Base-by-base conservation (phyloP, 2,888 invertebrate species). In the Anoplius nigerrimus region DNA sequence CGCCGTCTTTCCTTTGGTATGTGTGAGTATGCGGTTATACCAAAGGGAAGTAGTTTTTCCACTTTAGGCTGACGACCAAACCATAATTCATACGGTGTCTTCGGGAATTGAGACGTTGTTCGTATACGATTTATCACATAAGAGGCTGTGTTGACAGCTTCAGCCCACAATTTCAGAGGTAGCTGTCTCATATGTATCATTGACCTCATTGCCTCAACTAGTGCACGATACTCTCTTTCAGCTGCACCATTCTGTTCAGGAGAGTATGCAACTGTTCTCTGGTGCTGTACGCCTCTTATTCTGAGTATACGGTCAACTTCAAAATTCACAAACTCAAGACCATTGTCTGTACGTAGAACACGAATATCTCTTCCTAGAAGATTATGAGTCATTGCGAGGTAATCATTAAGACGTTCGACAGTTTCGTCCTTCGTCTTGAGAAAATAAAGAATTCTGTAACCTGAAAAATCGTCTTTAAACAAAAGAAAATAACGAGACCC, bases 221-320 rank as follows among this genome's bases (percentile, higher is more conserved):
- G 43, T 1, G 70, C 74, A 4, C 74, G 59, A 46, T 71, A 75
- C 5, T 74, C 63, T 27, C 75, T 55, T 54, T 78, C 76, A 22
- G 68, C 69, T 13, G 60, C 52, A 8, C 74, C 71, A 48, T 77
- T 76, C 48, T 76, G 69, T 24, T 78, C 57, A 0, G 74, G 68
- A 1, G 66, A 69, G 24, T 70, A 60, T 2, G 22, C 8, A 2
- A 48, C 59, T 5, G 59, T 59, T 46, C 51, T 53, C 42, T 62
- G 42, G 15, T 69, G 64, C 2, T 13, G 43, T 21, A 71, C 55
- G 3, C 64, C 65, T n/a, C 55, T 20, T 15, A 52, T 16, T n/a
- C 18, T 57, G 0, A 66, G 13, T 5, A 66, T 24, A 20, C 65
- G 48, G 1, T 34, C 27, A 8, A 72, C 42, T 3, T 34, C 63